Conservation (phyloP, 2,797 vertebrate species). For the Chiroxiphia lanceolata region DNA sequence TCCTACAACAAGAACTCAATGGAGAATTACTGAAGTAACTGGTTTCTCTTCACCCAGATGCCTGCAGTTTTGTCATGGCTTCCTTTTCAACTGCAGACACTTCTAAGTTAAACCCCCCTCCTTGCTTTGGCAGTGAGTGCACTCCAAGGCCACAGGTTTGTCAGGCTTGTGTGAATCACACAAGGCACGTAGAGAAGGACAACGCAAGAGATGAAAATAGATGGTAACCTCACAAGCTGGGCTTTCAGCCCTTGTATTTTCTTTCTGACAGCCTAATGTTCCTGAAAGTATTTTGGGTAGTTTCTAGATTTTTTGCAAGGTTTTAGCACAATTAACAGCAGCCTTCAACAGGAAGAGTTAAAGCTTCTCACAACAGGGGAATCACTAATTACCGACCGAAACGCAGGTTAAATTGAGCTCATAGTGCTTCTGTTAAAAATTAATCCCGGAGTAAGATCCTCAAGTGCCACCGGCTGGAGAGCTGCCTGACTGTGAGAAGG, state of each 20-base stretch:
- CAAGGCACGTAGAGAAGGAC: neutral
- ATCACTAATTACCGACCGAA: neutral
- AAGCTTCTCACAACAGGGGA: neutral
- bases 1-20: neutral
- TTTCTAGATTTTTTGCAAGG: neutral
- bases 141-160: neutral
- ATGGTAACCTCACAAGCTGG: neutral
- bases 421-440: neutral
- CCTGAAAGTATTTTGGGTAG: neutral
- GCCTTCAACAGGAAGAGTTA: neutral
- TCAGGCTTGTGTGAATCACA: slow-evolving; percentile 11
- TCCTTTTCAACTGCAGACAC: neutral
- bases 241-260: neutral
- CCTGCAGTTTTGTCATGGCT: neutral
- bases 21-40: neutral
- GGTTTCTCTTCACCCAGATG: neutral
- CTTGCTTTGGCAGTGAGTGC: neutral
- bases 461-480: neutral
- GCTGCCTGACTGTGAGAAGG: neutral
- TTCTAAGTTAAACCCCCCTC: neutral
- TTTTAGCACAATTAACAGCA: neutral
- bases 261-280: neutral
- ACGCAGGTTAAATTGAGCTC: neutral
- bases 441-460: neutral
- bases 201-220: neutral